Percentiles rank a stretch among this genome's conserved stretches.
Conservation (phyloP, 2,888 invertebrate genomes). For the Nudaria mundana region DNA sequence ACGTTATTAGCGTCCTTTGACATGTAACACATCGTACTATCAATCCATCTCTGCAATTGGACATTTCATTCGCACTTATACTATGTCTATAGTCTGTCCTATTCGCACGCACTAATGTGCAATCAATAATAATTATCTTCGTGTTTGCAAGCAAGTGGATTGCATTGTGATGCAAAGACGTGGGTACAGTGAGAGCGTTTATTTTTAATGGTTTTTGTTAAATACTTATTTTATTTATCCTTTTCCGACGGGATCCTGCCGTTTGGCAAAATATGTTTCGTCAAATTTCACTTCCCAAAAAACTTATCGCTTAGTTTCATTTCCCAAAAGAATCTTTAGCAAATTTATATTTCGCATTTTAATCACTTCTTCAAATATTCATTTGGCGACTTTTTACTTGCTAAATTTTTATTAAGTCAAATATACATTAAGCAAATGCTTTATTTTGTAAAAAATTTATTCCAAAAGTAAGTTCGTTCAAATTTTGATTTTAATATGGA, state of each 20-base stretch:
- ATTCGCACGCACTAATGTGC: constrained; percentile 59
- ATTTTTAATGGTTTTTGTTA: background rate
- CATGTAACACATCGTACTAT: constrained; percentile 57
- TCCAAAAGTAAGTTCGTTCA: no score
- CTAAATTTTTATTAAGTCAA: no score
- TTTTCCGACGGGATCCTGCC: background rate
- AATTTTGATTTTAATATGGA: no score
- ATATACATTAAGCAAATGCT: no score
- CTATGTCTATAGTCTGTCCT: constrained; percentile 23
- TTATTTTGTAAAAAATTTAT: no score
- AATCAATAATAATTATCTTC: constrained; percentile 79
- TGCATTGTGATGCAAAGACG: constrained; percentile 53
- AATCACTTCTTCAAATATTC: no score
- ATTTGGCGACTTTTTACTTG: no score
- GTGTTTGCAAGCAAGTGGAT: constrained; percentile 70
- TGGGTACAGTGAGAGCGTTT: constrained; percentile 10
- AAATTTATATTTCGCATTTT: no score
- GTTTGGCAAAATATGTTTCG: no score
- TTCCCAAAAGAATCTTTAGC: no score
- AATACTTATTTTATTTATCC: background rate
- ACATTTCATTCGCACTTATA: constrained; percentile 25
- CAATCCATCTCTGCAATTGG: constrained; percentile 32
- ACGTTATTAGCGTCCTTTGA: constrained; percentile 62
- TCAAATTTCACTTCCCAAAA: no score
- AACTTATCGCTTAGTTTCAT: no score